These are phyloP conservation scores for Drosophila rufa DNA, from an alignment of 1,140 invertebrate species.

Conservation along the genomic window DNA sequence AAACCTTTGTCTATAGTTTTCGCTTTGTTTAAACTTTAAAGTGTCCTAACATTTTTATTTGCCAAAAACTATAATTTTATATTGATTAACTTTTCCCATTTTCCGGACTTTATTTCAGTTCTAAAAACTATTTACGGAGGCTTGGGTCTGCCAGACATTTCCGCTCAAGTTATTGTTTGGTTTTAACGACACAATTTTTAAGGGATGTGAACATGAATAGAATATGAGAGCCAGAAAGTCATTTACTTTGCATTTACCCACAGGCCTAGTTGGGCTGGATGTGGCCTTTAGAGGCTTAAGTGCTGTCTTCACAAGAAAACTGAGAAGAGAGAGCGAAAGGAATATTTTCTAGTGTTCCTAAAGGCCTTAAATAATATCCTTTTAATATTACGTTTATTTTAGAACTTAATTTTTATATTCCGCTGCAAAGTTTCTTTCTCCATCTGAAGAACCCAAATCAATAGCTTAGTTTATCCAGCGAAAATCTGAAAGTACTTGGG, in stretches of 20 bases:
- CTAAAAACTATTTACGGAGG: not conserved
- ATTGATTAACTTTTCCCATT: not conserved
- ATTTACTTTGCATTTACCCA: not conserved
- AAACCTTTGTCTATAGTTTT: too few species aligned
- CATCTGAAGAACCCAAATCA: too few species aligned
- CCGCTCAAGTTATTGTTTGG: constrained; percentile 2
- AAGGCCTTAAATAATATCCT: too few species aligned
- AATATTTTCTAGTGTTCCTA: too few species aligned
- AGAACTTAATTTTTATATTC: too few species aligned
- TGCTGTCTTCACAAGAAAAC: not conserved
- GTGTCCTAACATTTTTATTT: too few species aligned
- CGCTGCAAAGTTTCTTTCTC: too few species aligned
- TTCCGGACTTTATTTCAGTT: not conserved
- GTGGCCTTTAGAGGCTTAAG: not conserved
- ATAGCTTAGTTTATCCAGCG: too few species aligned
- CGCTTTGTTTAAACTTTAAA: too few species aligned
- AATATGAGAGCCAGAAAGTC: not conserved
- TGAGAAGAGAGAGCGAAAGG: not conserved
- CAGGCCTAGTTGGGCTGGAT: not conserved
- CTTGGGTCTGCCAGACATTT: not conserved
- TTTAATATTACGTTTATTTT: too few species aligned
- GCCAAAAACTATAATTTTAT: not conserved
- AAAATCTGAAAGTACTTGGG: too few species aligned
- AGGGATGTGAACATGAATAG: not conserved
- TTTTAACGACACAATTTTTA: not conserved